Evolutionary conservation across 2,888 invertebrate genomes (phyloP), one percentile per base, ranked within the genome.

Genomic region (Silvanus unidentatus): DNA sequence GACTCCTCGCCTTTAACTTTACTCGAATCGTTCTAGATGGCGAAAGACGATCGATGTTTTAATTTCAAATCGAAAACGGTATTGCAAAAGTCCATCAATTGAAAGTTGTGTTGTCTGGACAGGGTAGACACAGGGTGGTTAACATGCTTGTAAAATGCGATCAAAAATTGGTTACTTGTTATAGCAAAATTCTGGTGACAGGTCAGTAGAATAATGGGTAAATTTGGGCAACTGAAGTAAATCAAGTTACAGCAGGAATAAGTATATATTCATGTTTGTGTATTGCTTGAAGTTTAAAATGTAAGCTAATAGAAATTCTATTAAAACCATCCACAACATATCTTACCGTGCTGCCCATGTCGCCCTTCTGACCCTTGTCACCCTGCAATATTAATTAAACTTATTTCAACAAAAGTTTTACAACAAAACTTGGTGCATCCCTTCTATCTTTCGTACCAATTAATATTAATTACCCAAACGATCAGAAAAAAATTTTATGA

Each of bases 291-390:
- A 22, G 22, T 22, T 22, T 22, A 22, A 22, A 22, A 32, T 39
- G 44, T 45, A 45, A 40, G 38, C 43, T 42, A 38, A 41, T 48
- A 27, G 45, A 44, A 43, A 54, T 52, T 57, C 53, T 55, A 44
- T 49, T 39, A 60, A 42, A 51, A 53, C 51, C 50, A 54, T 22
- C 8, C 3, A 5, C 22, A 22, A 22, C 42, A 50, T 48, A 53
- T 73, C 84, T 84, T 82, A 85, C 84, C 84, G 80, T 80, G 69
- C 77, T 77, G 69, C 86, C 86, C 68, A 79, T 80, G 69, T 82
- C 81, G 70, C 86, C 86, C 73, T 81, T 82, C 71, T 80, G 81
- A 70, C 86, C 86, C 74, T 81, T 83, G 72, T 75, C 75, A 65
- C 81, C 85, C 85, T 86, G 82, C 61, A 77, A 75, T 67, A 49